Percentiles rank a stretch among this genome's conserved stretches.
phyloP scores from a whole-genome alignment of 2,888 invertebrate species.

The Hofmannophila pseudospretella region DNA sequence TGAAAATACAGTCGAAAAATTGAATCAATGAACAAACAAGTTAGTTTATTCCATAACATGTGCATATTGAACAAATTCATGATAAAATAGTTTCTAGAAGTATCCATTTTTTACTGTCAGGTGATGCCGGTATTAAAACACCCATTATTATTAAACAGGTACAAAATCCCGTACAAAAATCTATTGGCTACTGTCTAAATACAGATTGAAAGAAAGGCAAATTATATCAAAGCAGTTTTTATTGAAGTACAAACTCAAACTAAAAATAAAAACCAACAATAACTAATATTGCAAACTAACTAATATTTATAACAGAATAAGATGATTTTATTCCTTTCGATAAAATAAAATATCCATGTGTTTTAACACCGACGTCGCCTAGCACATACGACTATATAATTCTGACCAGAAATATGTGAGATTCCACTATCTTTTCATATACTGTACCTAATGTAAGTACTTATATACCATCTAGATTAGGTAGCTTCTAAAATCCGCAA shows the following conservation, averaged over 20 bases:
- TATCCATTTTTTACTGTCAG: too few relatives aligned
- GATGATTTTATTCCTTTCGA: constrained; percentile 9
- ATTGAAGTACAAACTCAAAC: constrained; percentile 11
- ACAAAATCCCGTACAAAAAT: constrained; percentile 21
- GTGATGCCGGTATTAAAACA: constrained; percentile 71
- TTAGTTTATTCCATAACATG: too few relatives aligned
- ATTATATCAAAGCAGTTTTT: constrained; percentile 11
- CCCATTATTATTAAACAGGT: constrained; percentile 29
- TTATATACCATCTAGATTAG: too few relatives aligned
- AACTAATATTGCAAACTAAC: constrained; percentile 4
- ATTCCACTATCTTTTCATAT: too few relatives aligned
- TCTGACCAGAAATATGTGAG: too few relatives aligned
- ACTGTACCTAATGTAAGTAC: too few relatives aligned
- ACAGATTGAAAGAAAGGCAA: constrained; percentile 19
- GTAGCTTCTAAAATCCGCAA: too few relatives aligned
- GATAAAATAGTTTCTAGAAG: too few relatives aligned
- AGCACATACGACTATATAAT: constrained; percentile 11
- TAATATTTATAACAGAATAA: constrained; percentile 8
- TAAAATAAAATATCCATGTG: constrained; percentile 28
- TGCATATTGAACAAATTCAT: too few relatives aligned
- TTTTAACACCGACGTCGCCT: constrained; percentile 69
- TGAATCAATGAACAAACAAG: too few relatives aligned
- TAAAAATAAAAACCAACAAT: constrained; percentile 10
- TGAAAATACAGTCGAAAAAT: too few relatives aligned
- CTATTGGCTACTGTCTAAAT: constrained; percentile 19